Evolutionary conservation across 2,888 invertebrate genomes (phyloP), one percentile per base, ranked within the genome.

Genomic region (Pammene aurita): DNA sequence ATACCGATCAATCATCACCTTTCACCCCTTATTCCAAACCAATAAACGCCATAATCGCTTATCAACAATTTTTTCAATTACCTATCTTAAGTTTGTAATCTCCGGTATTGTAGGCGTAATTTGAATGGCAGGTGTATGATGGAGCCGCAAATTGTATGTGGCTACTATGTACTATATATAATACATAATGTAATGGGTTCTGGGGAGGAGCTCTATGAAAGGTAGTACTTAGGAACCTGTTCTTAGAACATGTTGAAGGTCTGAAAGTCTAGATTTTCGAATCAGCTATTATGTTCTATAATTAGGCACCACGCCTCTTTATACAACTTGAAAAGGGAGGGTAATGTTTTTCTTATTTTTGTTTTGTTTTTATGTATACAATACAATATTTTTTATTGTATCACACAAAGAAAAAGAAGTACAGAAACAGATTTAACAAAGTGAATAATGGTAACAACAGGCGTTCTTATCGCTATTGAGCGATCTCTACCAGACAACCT

Each of bases 91-190:
- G 7, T 65, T 65, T 26, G 69, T 60, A 65, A 55, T 14, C 46
- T 18, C 54, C 13, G 46, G 54, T 46, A 69, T 65, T 71, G 72
- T 71, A 69, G 69, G 72, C 61, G 71, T 68, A 70, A 70, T 73
- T 71, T 70, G 73, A 71, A 73, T 71, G 73, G 71, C 73, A 73
- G 73, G 71, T 73, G 73, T 71, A 73, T 72, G 72, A 71, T 73
- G 68, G 62, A 18, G 63, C 46, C 58, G 69, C 71, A 71, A 66
- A 69, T 62, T 71, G 65, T 69, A 41, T 64, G 67, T 52, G 50
- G 67, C 68, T 69, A 60, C 68, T 69, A 64, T 58, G 34, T 58
- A 50, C 62, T 52, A 18, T 54, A 52, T 56, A 4, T 48, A 38
- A 46, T 48, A 65, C 46, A 65, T 65, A 46, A 35, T 64, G 44